Evolutionary conservation across 2,113 vertebrate species (phyloP).

Genomic region (Sula dactylatra): DNA sequence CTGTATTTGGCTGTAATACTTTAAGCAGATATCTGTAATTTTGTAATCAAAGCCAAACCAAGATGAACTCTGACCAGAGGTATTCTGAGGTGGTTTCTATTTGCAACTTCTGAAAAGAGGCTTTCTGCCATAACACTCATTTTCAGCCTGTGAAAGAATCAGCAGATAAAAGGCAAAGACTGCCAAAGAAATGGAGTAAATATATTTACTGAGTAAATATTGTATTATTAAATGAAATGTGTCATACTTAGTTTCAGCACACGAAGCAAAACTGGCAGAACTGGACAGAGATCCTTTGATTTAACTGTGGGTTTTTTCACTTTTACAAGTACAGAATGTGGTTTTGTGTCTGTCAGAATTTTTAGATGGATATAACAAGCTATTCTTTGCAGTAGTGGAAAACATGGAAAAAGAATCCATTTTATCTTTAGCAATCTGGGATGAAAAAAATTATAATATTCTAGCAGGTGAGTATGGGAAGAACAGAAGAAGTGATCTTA

Average conservation of each 20-base stretch:
- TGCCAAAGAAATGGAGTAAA: slow-evolving; percentile 24
- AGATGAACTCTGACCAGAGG: slow-evolving; percentile 13
- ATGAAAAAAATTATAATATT: slow-evolving; percentile 7
- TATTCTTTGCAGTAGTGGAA: not conserved
- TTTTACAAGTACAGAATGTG: slow-evolving; percentile 8
- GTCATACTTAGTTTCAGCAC: not conserved
- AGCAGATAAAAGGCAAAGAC: not conserved
- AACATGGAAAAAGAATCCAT: not conserved
- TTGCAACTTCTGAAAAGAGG: slow-evolving; percentile 3
- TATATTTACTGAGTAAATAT: slow-evolving; percentile 41
- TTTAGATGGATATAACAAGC: not conserved
- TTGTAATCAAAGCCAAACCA: slow-evolving; percentile 14
- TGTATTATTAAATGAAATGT: slow-evolving; percentile 18
- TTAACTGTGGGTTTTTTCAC: not conserved
- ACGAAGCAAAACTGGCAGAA: not conserved
- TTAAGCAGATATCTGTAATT: slow-evolving; percentile 38
- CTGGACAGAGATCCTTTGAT: not conserved
- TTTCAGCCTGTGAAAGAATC: slow-evolving; percentile 11
- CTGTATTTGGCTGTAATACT: not conserved
- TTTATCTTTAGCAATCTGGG: not conserved
- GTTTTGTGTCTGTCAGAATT: not conserved
- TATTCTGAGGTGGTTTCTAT: slow-evolving; percentile 28
- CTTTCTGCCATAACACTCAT: not conserved
- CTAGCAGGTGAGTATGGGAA: slow-evolving; percentile 10
- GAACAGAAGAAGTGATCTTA: slow-evolving; percentile 23